A percentile compares a stretch with the other conserved stretches of the same genome.
phyloP scores from a whole-genome alignment of 2,888 invertebrate genomes.

The Junonia oenone region DNA sequence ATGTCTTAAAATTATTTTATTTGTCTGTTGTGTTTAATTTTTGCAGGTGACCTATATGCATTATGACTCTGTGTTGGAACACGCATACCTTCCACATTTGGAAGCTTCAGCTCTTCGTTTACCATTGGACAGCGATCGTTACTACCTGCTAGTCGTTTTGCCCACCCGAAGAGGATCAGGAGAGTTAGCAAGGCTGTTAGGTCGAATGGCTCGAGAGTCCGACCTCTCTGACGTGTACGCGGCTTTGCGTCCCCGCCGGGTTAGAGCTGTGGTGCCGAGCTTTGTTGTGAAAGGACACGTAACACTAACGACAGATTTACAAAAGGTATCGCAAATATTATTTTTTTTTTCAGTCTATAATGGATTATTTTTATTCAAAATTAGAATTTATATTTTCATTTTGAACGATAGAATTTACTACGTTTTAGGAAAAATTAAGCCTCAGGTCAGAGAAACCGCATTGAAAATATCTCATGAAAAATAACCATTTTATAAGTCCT shows the following conservation, averaged over 20 bases:
- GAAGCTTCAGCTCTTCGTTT: conserved; percentile 86
- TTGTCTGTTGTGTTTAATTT: neutral
- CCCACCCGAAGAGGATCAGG: conserved; percentile 82
- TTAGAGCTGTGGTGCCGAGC: conserved; percentile 88
- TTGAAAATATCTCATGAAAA: no score
- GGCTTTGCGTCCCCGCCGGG: conserved; percentile 84
- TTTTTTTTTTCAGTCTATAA: no score
- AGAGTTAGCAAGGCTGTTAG: conserved; percentile 81
- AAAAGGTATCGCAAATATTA: no score
- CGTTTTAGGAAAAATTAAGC: no score
- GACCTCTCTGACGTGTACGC: conserved; percentile 84
- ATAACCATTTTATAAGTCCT: neutral
- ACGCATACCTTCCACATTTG: conserved; percentile 85
- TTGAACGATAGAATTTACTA: no score
- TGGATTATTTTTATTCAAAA: no score
- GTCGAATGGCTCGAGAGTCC: conserved; percentile 81
- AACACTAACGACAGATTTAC: conserved; percentile 88
- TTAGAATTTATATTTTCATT: no score
- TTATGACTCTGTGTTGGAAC: conserved; percentile 88
- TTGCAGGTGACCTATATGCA: conserved; percentile 83
- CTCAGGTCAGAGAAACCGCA: no score
- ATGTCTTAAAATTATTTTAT: neutral
- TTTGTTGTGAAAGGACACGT: conserved; percentile 89
- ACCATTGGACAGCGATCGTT: conserved; percentile 88
- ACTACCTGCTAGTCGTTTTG: conserved; percentile 86